Evolutionary conservation across 1,140 invertebrate species (phyloP), one percentile per base, ranked within the genome.

Genomic region (Camponotus vicinus): DNA sequence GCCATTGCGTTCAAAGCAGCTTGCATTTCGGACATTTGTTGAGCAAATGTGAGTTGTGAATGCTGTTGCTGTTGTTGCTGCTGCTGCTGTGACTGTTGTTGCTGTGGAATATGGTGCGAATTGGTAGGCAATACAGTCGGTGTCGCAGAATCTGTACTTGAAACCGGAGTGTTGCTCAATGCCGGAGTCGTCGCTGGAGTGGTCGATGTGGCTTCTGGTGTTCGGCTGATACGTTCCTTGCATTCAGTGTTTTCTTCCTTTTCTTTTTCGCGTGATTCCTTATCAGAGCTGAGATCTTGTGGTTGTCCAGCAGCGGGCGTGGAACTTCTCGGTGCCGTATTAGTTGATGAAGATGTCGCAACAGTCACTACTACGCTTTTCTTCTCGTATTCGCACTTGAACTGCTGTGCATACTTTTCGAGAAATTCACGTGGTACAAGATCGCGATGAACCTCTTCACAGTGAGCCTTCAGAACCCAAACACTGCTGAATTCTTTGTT

Each of bases 381-480:
- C 94, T 97, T 97, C 92, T 98, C 97, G 93, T 98, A 98, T 92
- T 98, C 97, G 91, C 96, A 97, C 94, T 98, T 98, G 92, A 98
- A 98, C 91, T 98, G 97, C 95, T 98, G 97, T 45, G 98, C 98
- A 95, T 98, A 99, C 94, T 98, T 97, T 95, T 99, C 98, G 64
- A 99, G 96, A 92, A 98, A 97, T 92, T 98, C 97, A 34, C 98
- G 95, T 15, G 98, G 98, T 77, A 99, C 98, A 93, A 98, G 96
- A 94, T 98, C 97, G 92, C 98, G 97, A 95, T 99, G 98, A 86
- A 98, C 97, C 96, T 99, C 98, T 96, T 99, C 98, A 95, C 98
- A 98, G 95, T 99, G 98, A 89, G 98, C 97, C 95, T 99, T 99
- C 93, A 99, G 95, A 85, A 99, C 98, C 97, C 98, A 99, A 83